phyloP scores from a whole-genome alignment of 2,113 vertebrate genomes.

The Laticauda colubrina region DNA sequence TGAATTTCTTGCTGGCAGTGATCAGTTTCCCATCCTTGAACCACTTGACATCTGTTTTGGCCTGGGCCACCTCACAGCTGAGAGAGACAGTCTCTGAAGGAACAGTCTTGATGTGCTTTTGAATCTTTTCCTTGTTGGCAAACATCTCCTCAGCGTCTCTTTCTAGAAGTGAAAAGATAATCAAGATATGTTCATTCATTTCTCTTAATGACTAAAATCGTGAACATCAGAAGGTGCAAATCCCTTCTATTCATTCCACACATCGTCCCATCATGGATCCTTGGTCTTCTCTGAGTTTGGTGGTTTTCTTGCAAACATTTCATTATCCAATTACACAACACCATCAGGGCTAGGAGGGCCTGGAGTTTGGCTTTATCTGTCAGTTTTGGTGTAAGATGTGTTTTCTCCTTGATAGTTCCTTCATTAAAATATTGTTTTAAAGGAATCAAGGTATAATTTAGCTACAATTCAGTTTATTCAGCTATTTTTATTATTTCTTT shows the following conservation, averaged over 20 bases:
- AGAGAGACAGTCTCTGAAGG: neutral
- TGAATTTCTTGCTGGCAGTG: neutral
- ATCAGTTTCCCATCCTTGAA: neutral
- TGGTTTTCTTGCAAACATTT: neutral
- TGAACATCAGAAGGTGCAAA: neutral
- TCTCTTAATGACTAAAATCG: neutral
- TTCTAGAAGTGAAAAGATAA: neutral
- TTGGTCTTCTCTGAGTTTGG: neutral
- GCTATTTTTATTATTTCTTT: neutral
- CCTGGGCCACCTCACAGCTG: neutral
- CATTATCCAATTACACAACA: neutral
- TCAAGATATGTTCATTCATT: neutral
- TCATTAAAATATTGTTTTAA: neutral
- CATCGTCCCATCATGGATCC: neutral
- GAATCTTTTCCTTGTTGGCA: neutral
- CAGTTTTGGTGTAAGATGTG: neutral
- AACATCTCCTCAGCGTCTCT: neutral
- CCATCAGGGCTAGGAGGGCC: neutral
- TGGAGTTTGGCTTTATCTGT: neutral
- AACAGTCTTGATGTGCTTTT: neutral
- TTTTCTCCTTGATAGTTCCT: neutral
- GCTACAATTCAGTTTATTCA: neutral
- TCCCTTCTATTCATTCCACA: neutral
- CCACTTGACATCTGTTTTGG: neutral
- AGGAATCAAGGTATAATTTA: neutral